Percentiles rank a stretch among this genome's conserved stretches.
Conservation (phyloP, 2,888 invertebrate species). For the Carterocephalus palaemon region DNA sequence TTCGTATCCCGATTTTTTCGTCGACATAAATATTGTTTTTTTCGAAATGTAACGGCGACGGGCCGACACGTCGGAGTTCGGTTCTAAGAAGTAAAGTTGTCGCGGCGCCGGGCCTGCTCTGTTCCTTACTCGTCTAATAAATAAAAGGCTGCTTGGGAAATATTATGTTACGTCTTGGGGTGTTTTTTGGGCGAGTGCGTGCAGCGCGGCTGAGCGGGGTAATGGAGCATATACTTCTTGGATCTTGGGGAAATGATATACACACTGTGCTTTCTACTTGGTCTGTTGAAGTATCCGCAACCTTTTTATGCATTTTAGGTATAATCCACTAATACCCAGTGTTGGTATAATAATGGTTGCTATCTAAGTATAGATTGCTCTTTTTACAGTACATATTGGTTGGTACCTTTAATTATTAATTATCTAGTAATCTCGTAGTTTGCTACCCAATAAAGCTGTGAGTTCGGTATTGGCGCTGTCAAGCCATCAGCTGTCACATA, state of each 20-base stretch:
- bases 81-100: conserved; percentile 72
- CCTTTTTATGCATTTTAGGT: no score
- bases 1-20: conserved; percentile 70
- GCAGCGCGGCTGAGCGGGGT: conserved; percentile 53
- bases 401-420: no score
- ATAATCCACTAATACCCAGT: no score
- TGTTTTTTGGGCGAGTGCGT: conserved; percentile 64
- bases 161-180: conserved; percentile 75
- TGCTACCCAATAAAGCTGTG: no score
- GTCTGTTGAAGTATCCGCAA: no score
- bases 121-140: conserved; percentile 62
- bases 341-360: no score
- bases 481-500: no score
- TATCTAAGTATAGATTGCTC: neutral
- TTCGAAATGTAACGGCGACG: conserved; percentile 71
- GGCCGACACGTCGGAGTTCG: conserved; percentile 63
- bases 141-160: conserved; percentile 76
- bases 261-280: conserved; percentile 10
- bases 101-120: conserved; percentile 63
- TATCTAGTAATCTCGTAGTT: no score
- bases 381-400: neutral
- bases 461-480: no score
- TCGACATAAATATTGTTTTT: conserved; percentile 77
- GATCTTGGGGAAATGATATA: conserved; percentile 23
- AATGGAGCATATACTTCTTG: conserved; percentile 45